These are phyloP conservation scores for Kryphioiulus occultus DNA, from an alignment of 2,888 invertebrate genomes.

Conservation along the genomic window DNA sequence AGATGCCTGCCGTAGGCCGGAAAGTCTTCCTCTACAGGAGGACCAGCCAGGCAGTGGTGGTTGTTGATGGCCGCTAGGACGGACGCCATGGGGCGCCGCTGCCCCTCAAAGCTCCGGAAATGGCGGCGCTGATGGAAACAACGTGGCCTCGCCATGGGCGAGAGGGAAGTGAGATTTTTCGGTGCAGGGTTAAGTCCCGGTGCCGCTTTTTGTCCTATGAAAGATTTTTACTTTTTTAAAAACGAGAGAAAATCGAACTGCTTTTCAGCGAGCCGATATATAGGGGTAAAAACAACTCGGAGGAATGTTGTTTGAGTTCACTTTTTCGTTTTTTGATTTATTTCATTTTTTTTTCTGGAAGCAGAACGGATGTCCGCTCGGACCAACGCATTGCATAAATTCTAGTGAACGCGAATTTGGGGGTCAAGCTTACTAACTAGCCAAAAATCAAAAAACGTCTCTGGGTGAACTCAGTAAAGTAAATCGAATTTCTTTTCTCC, in stretches of 20 bases:
- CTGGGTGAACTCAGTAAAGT: too few relatives aligned
- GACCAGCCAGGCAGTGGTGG: not conserved
- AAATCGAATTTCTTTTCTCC: too few relatives aligned
- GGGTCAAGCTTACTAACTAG: too few relatives aligned
- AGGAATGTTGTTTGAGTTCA: not conserved
- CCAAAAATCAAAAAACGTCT: too few relatives aligned
- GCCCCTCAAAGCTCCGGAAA: too few relatives aligned
- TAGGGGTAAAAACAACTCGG: not conserved
- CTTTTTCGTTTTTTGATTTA: not conserved
- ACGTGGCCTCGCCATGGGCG: not conserved
- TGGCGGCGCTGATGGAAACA: not conserved
- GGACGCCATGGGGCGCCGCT: not conserved
- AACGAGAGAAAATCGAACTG: slow-evolving; percentile 32
- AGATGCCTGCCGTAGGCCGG: not conserved
- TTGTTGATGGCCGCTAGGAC: not conserved
- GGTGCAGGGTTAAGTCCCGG: not conserved
- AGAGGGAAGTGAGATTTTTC: not conserved
- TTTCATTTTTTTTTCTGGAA: not conserved
- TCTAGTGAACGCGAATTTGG: too few relatives aligned
- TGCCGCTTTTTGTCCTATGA: not conserved
- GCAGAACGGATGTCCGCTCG: not conserved
- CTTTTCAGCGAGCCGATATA: not conserved
- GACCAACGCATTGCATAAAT: not conserved
- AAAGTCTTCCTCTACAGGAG: not conserved
- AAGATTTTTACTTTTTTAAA: slow-evolving; percentile 40